Percentiles rank a stretch among this genome's conserved stretches.
These are phyloP conservation scores for Oenanthe melanoleuca DNA, from an alignment of 2,113 vertebrate genomes.

Conservation along the genomic window DNA sequence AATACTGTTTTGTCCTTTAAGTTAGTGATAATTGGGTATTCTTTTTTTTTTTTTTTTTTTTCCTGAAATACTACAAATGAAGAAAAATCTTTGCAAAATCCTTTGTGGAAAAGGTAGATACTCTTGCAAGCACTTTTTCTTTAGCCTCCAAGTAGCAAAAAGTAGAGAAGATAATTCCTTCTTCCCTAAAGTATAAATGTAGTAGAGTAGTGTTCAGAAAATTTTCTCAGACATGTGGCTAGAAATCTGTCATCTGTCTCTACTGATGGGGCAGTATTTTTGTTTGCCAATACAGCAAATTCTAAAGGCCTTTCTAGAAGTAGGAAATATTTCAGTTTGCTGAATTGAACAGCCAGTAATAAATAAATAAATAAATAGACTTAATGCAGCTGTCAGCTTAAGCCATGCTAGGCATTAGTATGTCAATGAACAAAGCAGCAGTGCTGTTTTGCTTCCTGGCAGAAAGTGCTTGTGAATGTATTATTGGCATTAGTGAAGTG, in stretches of 20 bases:
- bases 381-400: background rate
- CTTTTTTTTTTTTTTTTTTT: background rate
- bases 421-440: conserved; percentile 8
- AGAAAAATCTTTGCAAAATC: background rate
- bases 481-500: background rate
- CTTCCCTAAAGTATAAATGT: background rate
- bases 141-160: background rate
- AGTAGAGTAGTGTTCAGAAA: background rate
- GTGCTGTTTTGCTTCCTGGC: background rate
- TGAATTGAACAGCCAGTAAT: background rate
- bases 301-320: conserved; percentile 11
- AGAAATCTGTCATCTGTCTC: background rate
- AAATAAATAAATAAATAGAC: background rate
- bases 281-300: background rate
- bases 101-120: background rate
- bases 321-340: background rate
- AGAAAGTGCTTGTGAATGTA: conserved; percentile 1
- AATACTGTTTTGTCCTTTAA: background rate
- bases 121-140: background rate
- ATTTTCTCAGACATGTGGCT: background rate
- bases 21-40: conserved; percentile 4
- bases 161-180: background rate
- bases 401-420: background rate
- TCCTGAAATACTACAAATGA: background rate
- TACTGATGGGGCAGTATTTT: background rate